A percentile compares a stretch with the other conserved stretches of the same genome.
phyloP scores from a whole-genome alignment of 37 sponge, comb jelly and placozoan species.

The Aplysina aerophoba region DNA sequence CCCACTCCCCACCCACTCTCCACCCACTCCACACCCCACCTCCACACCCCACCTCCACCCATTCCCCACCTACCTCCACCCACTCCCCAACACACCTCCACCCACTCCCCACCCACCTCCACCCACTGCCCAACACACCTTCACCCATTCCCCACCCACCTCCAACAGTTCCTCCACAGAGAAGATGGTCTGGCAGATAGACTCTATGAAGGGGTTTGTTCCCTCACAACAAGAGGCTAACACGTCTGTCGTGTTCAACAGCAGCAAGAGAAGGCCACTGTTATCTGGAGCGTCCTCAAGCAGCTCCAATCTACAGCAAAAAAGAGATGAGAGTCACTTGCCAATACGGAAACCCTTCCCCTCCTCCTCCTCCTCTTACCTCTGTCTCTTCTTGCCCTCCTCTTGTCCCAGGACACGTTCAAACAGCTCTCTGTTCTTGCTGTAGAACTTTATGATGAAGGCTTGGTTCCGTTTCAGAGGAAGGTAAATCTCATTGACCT shows the following conservation, averaged over 20 bases:
- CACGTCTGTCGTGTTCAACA: constrained; percentile 63
- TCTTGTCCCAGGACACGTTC: constrained; percentile 23
- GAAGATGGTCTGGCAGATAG: constrained; percentile 79
- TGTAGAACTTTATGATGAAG: constrained; percentile 58
- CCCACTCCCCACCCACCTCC: too few species aligned
- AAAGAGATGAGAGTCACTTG: too few species aligned
- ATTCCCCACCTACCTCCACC: too few species aligned
- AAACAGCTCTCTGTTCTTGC: constrained; percentile 36
- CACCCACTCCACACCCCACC: too few species aligned
- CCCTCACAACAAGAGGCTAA: constrained; percentile 82
- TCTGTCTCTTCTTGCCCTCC: neutral
- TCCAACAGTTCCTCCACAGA: constrained; percentile 51
- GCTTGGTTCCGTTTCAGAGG: constrained; percentile 76
- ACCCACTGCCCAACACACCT: neutral
- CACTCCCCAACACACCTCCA: too few species aligned
- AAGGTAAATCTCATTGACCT: constrained; percentile 75
- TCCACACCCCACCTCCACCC: too few species aligned
- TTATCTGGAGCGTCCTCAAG: neutral
- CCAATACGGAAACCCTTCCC: too few species aligned
- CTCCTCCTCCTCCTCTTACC: constrained; percentile 12
- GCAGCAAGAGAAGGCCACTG: constrained; percentile 34
- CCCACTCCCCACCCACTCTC: too few species aligned
- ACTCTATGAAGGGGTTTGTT: constrained; percentile 69
- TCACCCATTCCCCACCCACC: constrained; percentile 25
- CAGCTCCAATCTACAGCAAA: neutral